phyloP scores from a whole-genome alignment of 1,140 invertebrate species.

The Procambarus virginalis region DNA sequence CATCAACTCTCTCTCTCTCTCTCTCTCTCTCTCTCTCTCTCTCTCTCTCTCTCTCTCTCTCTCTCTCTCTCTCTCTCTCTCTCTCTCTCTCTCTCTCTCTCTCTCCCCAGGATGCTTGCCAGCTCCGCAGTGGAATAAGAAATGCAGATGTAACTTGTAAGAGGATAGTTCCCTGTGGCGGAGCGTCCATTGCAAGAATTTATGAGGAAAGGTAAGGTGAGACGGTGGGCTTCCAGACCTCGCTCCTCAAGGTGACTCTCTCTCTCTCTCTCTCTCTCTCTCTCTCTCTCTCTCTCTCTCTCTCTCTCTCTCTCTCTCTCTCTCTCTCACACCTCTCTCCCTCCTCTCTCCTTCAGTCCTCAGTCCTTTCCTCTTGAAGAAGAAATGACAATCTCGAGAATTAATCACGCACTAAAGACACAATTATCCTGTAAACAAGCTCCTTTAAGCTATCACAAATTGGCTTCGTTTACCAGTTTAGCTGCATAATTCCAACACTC shows the following conservation, averaged over 20 bases:
- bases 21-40: background rate
- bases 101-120: background rate
- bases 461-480: too few relatives aligned
- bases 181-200: background rate
- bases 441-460: too few relatives aligned
- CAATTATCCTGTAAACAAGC: too few relatives aligned
- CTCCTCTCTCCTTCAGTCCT: too few relatives aligned
- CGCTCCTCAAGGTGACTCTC: background rate
- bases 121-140: background rate
- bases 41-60: background rate
- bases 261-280: background rate
- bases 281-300: conserved; percentile 7
- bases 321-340: too few relatives aligned
- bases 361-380: background rate
- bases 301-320: background rate
- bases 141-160: conserved; percentile 3
- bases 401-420: too few relatives aligned
- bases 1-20: too few relatives aligned
- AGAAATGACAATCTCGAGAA: too few relatives aligned
- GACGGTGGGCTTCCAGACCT: background rate
- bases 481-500: too few relatives aligned
- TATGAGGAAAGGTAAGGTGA: background rate
- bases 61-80: background rate
- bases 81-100: too few relatives aligned
- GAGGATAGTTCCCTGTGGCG: background rate